Evolutionary conservation across 2,113 vertebrate species (phyloP).

Genomic region (Rallus limicola): DNA sequence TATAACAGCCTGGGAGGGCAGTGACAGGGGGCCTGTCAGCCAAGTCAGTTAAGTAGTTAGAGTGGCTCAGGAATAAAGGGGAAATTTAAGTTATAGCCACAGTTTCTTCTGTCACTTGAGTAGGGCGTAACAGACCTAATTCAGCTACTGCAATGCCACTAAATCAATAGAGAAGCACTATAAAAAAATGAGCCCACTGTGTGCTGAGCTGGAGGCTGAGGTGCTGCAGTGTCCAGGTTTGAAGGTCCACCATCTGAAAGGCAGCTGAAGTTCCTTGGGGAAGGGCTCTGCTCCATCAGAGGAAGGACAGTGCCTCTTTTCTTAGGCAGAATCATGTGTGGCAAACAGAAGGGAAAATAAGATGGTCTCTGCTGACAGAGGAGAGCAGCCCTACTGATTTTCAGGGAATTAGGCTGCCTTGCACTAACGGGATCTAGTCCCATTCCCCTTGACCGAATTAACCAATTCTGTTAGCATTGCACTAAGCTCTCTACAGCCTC

Average conservation of each 20-base stretch:
- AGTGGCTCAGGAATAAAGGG: neutral
- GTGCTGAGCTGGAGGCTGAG: neutral
- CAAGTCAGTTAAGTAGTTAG: neutral
- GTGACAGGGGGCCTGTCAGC: neutral
- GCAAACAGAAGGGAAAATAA: neutral
- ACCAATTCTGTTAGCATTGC: neutral
- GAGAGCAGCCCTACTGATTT: neutral
- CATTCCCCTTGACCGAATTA: neutral
- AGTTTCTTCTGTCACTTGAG: neutral
- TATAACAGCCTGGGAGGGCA: neutral
- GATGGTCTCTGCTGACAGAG: neutral
- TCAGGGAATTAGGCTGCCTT: neutral
- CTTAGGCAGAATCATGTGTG: neutral
- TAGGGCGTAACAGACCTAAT: neutral
- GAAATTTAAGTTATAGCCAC: neutral
- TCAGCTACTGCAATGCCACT: neutral
- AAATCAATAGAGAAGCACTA: constrained; percentile 14
- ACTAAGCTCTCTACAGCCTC: neutral
- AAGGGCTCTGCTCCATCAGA: neutral
- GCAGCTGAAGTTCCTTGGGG: neutral
- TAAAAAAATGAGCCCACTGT: neutral
- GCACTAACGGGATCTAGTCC: neutral
- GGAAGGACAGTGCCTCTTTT: neutral
- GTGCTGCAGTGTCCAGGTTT: neutral
- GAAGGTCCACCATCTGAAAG: neutral